Evolutionary conservation across 92 coral and sea anemone species (phyloP), one percentile per base, ranked within the genome.

Genomic region (Palythoa grandis): DNA sequence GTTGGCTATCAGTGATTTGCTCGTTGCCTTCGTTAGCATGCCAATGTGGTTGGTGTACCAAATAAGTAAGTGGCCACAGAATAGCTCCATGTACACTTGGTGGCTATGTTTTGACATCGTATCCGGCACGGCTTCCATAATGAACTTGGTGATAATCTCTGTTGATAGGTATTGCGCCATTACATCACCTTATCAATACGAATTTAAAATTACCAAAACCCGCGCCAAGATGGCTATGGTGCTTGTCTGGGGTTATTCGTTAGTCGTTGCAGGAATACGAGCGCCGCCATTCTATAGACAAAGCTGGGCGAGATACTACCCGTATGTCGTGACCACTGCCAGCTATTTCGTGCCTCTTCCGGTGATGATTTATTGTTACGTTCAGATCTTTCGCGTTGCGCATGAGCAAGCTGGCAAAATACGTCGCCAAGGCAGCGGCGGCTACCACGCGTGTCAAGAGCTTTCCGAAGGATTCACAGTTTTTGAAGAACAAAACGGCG

Each of bases 11-110:
- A 95, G 95, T 0, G 98, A 94, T 80, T 70, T 94, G 82, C 88
- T 94, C n/a, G 98, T 94, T 12, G 98, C 95, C 3, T 94, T 94
- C 73, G 92, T 89, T 0, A 92, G 92, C 65, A 94, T 94, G 95
- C 98, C 98, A 1, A 83, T 94, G 69, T 94, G 98, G 98, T 83
- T 94, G 23, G 86, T 87, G 4, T 88, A 76, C 19, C 83, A 92
- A 19, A 40, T 91, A 17, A 70, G 84, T 24, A 79, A 83, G 17
- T 88, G 98, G 92, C 98, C 95, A 2, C n/a, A 60, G 56, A 54
- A 84, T 74, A 53, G 78, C 24, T 86, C 83, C 22, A 57, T 92
- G 35, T 94, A 94, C 70, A 82, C 88, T 1, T 56, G 91, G 77
- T 94, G 98, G 98, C 37, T 92, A 58, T 92, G 93, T 68, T 70